These are phyloP conservation scores for Leucoraja ocellata DNA, from an alignment of 2,797 vertebrate genomes.

Conservation along the genomic window DNA sequence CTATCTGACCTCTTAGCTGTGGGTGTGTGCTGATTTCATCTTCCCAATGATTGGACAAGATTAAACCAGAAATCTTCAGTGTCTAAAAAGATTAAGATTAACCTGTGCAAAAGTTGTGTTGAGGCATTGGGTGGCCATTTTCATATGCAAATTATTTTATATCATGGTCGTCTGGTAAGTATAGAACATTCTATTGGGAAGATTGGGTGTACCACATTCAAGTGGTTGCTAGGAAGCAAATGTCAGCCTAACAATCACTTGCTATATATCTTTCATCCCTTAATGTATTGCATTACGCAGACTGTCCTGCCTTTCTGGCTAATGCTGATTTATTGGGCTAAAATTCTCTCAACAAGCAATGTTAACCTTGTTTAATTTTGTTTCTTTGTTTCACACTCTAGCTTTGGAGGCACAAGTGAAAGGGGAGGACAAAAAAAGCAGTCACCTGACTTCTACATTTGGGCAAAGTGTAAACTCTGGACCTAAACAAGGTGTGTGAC, in stretches of 20 bases:
- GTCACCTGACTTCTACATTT: slow-evolving; percentile 45
- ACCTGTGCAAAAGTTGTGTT: neutral
- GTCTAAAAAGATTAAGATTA: neutral
- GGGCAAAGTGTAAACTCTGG: slow-evolving; percentile 51
- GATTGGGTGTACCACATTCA: neutral
- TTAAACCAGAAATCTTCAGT: neutral
- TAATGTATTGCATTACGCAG: neutral
- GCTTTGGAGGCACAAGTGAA: slow-evolving; percentile 52
- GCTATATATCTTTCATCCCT: neutral
- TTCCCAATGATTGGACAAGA: neutral
- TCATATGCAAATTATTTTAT: neutral
- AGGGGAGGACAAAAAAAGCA: slow-evolving; percentile 60
- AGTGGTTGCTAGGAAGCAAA: neutral
- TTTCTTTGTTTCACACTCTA: slow-evolving; percentile 43
- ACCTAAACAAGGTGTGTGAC: slow-evolving; percentile 56
- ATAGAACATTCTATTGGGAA: neutral
- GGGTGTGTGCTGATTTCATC: neutral
- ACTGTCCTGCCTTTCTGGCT: neutral
- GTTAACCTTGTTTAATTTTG: neutral
- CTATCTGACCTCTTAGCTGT: neutral
- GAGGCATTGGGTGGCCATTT: neutral
- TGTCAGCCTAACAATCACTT: neutral
- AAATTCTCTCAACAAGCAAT: neutral
- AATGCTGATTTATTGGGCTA: neutral
- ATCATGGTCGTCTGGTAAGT: neutral